A percentile compares a stretch with the other conserved stretches of the same genome.
These are phyloP conservation scores for Pollimyrus isidori DNA, from an alignment of 2,113 vertebrate species.

Conservation along the genomic window DNA sequence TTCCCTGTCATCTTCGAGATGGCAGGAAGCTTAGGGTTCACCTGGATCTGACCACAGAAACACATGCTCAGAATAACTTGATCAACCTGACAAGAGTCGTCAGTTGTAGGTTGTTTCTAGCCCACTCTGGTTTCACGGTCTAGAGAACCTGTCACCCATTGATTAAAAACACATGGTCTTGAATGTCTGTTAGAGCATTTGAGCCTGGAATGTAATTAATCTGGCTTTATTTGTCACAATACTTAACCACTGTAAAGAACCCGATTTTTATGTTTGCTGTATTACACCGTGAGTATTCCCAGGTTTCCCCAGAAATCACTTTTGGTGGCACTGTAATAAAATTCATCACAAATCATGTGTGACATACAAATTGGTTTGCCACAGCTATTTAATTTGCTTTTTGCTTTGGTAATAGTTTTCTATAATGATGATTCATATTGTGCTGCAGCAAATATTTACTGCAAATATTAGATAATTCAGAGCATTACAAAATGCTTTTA, in stretches of 20 bases:
- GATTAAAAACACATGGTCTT: conserved; percentile 10
- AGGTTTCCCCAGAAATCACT: neutral
- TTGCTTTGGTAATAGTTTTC: neutral
- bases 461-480: neutral
- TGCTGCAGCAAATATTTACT: neutral
- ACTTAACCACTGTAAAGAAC: conserved; percentile 1
- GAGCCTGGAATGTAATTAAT: neutral
- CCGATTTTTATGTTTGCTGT: neutral
- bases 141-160: neutral
- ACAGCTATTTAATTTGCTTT: neutral
- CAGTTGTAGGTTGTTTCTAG: neutral
- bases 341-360: neutral
- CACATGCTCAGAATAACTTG: conserved; percentile 5
- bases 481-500: neutral
- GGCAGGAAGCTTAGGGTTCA: conserved; percentile 7
- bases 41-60: neutral
- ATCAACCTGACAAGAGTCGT: neutral
- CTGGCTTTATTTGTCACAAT: neutral
- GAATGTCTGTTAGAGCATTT: neutral
- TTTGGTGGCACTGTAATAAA: neutral
- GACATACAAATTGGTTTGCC: neutral
- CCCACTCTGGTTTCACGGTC: conserved; percentile 1
- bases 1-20: neutral
- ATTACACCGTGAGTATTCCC: neutral
- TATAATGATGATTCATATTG: neutral